Evolutionary conservation across 2,888 invertebrate species (phyloP).

Genomic region (Eretmocerus hayati): DNA sequence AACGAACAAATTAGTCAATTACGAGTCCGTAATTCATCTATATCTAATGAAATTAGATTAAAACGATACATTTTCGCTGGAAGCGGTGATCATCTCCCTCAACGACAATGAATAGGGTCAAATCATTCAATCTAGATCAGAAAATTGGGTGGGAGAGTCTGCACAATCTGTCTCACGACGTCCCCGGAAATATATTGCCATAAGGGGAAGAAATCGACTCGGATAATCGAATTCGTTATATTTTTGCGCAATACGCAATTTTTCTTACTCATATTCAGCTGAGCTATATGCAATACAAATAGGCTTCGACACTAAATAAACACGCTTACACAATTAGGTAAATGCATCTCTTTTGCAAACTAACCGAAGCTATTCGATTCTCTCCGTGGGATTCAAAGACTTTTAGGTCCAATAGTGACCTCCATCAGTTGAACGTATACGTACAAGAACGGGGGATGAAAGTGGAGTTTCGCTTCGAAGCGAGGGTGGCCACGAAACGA

Average conservation of each 20-base stretch:
- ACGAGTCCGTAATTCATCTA: too few species aligned
- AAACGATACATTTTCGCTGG: too few species aligned
- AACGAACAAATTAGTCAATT: too few species aligned
- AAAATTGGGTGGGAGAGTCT: too few species aligned
- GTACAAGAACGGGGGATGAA: slow-evolving; percentile 10
- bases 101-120: too few species aligned
- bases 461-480: slow-evolving; percentile 10
- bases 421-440: slow-evolving; percentile 3
- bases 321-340: slow-evolving; percentile 43
- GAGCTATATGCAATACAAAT: slow-evolving; percentile 34
- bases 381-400: slow-evolving; percentile 29
- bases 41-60: too few species aligned
- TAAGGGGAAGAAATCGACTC: too few species aligned
- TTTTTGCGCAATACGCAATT: slow-evolving; percentile 12
- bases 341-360: slow-evolving; percentile 43
- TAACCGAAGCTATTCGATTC: slow-evolving; percentile 36
- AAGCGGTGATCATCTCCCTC: too few species aligned
- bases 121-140: too few species aligned
- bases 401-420: slow-evolving; percentile 15
- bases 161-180: too few species aligned
- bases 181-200: too few species aligned
- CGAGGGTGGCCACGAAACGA: slow-evolving; percentile 16
- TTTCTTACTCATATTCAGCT: not conserved
- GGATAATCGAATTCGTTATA: slow-evolving; percentile 16
- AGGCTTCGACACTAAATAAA: slow-evolving; percentile 39